phyloP scores from a whole-genome alignment of 2,113 vertebrate genomes.

The Henicopernis longicauda region DNA sequence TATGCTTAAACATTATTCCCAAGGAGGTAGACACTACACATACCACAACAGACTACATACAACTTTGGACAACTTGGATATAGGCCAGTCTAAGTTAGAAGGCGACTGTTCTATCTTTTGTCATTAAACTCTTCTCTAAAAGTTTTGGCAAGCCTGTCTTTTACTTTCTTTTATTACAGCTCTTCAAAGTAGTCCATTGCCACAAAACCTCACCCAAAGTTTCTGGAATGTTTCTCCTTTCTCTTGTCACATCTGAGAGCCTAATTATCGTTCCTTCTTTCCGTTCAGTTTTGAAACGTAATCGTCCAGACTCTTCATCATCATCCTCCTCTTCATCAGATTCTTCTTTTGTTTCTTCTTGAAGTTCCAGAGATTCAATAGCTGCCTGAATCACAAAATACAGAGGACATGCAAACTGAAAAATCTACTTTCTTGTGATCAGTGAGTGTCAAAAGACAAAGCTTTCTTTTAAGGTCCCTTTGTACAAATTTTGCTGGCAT shows the following conservation, averaged over 20 bases:
- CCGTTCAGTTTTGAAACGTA: conserved; percentile 94
- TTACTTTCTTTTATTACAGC: neutral
- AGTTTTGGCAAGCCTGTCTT: neutral
- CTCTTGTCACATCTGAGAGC: conserved; percentile 84
- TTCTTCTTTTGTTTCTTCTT: conserved; percentile 76
- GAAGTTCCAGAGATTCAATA: conserved; percentile 75
- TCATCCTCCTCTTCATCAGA: conserved; percentile 96
- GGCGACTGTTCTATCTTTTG: neutral
- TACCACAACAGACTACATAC: neutral
- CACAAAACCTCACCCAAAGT: conserved; percentile 84
- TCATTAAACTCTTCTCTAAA: neutral
- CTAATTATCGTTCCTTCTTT: conserved; percentile 91
- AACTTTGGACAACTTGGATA: neutral
- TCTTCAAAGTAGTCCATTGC: neutral
- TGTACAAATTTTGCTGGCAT: neutral
- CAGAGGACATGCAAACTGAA: neutral
- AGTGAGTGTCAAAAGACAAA: neutral
- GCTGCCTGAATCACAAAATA: conserved; percentile 70
- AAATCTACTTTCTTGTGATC: neutral
- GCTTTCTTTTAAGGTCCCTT: neutral
- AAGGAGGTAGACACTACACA: neutral
- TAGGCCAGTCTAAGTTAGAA: neutral
- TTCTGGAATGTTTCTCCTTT: conserved; percentile 95
- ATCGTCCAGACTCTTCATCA: conserved; percentile 86
- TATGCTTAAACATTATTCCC: neutral